Evolutionary conservation across 30 jellyfish, hydroid and myxozoan species (phyloP), one percentile per base, ranked within the genome.

Genomic region (Aurelia aurita complex sp. Pacific): DNA sequence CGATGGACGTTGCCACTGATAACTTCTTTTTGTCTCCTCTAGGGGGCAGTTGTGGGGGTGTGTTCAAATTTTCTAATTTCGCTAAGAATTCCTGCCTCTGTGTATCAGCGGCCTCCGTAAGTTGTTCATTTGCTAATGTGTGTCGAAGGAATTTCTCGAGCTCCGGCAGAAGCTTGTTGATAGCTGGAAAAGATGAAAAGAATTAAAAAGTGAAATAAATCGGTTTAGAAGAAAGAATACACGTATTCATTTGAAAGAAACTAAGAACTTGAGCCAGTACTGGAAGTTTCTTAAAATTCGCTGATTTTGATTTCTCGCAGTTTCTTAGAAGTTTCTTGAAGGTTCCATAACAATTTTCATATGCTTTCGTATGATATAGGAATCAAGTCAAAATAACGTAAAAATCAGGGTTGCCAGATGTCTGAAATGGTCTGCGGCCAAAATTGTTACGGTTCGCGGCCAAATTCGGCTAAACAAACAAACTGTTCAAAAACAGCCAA

Each of bases 21-120:
- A 69, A 13, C 66, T 67, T 76, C 62, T 82, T 89, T n/a, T 69
- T 32, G 7, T 59, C 29, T 18, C 81, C 36, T 3, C 89, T 76
- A 23, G 96, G 97, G 16, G 98, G 96, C 3, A 78, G 87, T 66
- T 57, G 43, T 18, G 98, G 98, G 43, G 98, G 98, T 32, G 55
- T 82, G 67, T 61, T 64, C 19, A 93, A 71, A 16, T 65, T 77
- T 72, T 83, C 97, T 12, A 93, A 59, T 71, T 74, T 83, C 33
- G 77, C 86, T 19, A 93, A 17, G 62, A 87, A 75, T 64, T 82
- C 92, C 63, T 72, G 88, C 57, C 97, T 67, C 54, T 80, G 76
- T 32, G 79, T 61, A 32, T 74, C 69, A 50, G 98, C 79, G 12
- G 80, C 73, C 50, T 88, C 97, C 42, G 94, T 85, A 19, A 88